phyloP scores from a whole-genome alignment of 2,888 invertebrate genomes.

The Leucoma salicis region DNA sequence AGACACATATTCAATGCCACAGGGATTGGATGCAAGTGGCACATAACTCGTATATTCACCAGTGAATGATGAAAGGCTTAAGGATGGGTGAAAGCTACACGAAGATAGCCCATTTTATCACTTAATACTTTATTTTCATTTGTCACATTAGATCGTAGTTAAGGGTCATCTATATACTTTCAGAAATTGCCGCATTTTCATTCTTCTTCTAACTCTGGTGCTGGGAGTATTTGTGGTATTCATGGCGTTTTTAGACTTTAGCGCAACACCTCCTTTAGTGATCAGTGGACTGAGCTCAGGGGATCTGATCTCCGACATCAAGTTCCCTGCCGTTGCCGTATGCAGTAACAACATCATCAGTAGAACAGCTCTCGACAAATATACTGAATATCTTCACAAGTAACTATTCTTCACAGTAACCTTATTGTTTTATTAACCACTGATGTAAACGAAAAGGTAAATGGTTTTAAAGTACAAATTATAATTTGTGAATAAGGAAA shows the following conservation, averaged over 20 bases:
- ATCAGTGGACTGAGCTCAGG: conserved; percentile 14
- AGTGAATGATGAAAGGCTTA: too few species aligned
- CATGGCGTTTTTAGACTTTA: neutral
- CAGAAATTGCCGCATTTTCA: conserved; percentile 12
- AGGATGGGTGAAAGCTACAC: too few species aligned
- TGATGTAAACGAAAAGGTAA: neutral
- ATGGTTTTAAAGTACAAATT: too few species aligned
- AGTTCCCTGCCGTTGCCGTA: conserved; percentile 83
- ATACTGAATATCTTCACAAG: conserved; percentile 14
- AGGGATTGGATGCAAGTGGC: too few species aligned
- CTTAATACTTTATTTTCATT: too few species aligned
- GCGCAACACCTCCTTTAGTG: conserved; percentile 12
- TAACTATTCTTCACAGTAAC: conserved; percentile 1
- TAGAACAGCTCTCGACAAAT: conserved; percentile 12
- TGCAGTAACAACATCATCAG: conserved; percentile 52
- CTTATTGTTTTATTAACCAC: neutral
- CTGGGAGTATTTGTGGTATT: conserved; percentile 5
- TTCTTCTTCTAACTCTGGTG: neutral
- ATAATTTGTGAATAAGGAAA: too few species aligned
- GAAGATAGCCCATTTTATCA: too few species aligned
- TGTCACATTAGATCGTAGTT: too few species aligned
- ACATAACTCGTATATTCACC: too few species aligned
- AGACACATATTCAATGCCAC: too few species aligned
- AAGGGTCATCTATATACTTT: too few species aligned
- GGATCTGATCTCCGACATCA: conserved; percentile 59